Conservation (phyloP, 2,113 vertebrate species). For the Saccopteryx bilineata region DNA sequence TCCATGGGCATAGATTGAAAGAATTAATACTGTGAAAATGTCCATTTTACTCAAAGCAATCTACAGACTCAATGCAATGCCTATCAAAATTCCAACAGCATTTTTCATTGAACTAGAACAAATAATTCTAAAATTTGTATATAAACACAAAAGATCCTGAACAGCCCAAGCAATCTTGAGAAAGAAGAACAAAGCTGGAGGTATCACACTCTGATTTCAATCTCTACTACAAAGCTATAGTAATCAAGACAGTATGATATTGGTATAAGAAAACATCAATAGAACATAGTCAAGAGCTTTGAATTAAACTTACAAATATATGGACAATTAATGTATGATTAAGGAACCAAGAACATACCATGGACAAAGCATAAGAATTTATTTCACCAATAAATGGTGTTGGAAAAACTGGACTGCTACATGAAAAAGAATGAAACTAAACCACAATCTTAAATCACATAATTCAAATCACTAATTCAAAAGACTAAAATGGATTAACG, state of each 20-base stretch:
- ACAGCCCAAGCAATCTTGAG: neutral
- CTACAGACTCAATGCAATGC: neutral
- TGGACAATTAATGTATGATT: neutral
- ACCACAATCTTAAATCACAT: neutral
- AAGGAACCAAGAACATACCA: no score
- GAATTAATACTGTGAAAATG: no score
- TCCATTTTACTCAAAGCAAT: no score
- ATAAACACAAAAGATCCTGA: neutral
- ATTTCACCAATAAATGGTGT: no score
- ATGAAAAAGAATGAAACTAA: neutral
- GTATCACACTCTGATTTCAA: neutral
- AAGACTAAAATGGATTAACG: neutral
- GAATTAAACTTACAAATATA: neutral
- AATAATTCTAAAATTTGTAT: neutral
- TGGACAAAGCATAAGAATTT: no score
- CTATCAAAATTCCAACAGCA: neutral
- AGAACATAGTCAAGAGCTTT: neutral
- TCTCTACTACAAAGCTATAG: neutral
- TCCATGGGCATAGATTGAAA: no score
- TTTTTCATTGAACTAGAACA: neutral
- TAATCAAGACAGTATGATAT: neutral
- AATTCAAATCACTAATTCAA: neutral
- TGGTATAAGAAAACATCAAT: neutral
- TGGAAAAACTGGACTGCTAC: no score
- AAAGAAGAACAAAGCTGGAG: neutral